phyloP scores from a whole-genome alignment of 2,888 invertebrate species.

The Pecten maximus region DNA sequence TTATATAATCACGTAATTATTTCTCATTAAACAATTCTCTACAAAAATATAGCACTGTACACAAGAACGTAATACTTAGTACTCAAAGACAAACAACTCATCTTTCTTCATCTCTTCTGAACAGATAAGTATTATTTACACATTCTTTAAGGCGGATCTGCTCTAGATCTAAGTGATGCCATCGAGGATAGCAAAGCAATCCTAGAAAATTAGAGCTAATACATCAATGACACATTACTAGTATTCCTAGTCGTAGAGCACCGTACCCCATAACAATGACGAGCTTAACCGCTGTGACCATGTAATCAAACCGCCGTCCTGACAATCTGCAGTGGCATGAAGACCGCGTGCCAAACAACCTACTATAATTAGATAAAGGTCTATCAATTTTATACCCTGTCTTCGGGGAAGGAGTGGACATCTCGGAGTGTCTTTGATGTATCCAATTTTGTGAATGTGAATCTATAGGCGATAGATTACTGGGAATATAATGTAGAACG shows the following conservation, averaged over 20 bases:
- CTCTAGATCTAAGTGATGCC: background rate
- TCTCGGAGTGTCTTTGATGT: background rate
- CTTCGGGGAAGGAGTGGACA: background rate
- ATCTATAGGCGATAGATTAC: background rate
- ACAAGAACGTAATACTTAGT: too few relatives aligned
- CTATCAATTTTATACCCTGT: background rate
- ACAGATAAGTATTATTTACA: background rate
- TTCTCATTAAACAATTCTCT: too few relatives aligned
- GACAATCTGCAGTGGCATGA: background rate
- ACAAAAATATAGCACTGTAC: too few relatives aligned
- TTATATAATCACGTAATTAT: too few relatives aligned
- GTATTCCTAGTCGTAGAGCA: background rate
- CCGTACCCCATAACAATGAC: background rate
- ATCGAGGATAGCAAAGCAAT: background rate
- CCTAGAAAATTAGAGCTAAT: background rate
- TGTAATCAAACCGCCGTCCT: background rate
- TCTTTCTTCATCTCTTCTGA: background rate
- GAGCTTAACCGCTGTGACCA: background rate
- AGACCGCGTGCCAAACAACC: background rate
- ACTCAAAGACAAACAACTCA: too few relatives aligned
- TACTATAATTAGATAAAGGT: background rate
- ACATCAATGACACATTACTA: background rate
- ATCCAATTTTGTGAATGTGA: slow-evolving; percentile 15
- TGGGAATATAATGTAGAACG: background rate
- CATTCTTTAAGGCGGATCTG: background rate